Evolutionary conservation across 2,888 invertebrate species (phyloP).

Genomic region (Lamellibrachia satsuma): DNA sequence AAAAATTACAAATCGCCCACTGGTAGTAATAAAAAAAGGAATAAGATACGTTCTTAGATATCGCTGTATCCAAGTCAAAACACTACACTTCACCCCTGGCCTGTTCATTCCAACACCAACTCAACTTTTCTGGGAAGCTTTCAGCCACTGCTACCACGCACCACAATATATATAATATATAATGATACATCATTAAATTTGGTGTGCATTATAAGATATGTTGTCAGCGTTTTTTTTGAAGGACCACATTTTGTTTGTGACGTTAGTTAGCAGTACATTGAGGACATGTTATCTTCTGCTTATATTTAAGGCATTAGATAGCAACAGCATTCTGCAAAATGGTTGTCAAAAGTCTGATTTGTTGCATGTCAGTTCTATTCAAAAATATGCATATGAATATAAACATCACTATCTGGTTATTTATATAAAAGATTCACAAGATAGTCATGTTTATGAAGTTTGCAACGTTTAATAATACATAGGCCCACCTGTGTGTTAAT

Average conservation of each 20-base stretch:
- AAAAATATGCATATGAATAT: neutral
- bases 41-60: too few species aligned
- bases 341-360: neutral
- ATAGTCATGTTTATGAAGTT: neutral
- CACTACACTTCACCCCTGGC: too few species aligned
- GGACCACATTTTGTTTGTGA: neutral
- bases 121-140: too few species aligned
- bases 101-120: too few species aligned
- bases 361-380: neutral
- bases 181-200: neutral
- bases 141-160: too few species aligned
- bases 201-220: neutral
- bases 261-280: neutral
- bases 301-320: neutral
- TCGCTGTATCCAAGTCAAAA: too few species aligned
- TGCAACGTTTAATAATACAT: neutral
- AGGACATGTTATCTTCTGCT: neutral
- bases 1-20: neutral
- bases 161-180: too few species aligned
- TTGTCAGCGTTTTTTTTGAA: neutral
- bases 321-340: neutral
- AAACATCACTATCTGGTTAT: neutral
- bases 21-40: neutral
- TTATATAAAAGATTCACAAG: neutral
- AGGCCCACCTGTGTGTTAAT: neutral